Evolutionary conservation across 2,888 invertebrate genomes (phyloP), one percentile per base, ranked within the genome.

Genomic region (Tetrapedia diversipes): DNA sequence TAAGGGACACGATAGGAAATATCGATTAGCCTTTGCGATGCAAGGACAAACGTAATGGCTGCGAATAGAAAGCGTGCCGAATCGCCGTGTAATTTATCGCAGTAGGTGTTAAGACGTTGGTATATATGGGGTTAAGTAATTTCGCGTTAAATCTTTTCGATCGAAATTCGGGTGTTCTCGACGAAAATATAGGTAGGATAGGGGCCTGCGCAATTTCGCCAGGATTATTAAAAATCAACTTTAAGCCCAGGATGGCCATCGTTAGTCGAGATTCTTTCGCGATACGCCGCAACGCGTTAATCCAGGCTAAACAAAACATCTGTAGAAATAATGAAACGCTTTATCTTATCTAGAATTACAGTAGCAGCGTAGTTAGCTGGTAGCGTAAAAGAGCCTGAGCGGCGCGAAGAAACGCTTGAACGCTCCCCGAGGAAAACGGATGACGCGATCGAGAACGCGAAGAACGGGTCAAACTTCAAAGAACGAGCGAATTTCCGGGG

Each of bases 61-160:
- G 11, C 16, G 32, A 60, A 22, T 60, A n/a, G 60, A 60, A 47
- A 60, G 34, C 45, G 60, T n/a, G 32, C 24, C 32, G 2, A 60
- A 60, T 47, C 16, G 16, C 16, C 1, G 32, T 11, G 32, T 11
- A 3, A 32, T 60, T 47, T 34, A 47, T 47, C 0, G 22, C 1
- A 6, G 29, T 19, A 27, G 4, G 19, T 54, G 22, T 54, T 14
- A 54, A 24, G 22, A 22, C 7, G 22, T n/a, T n/a, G n/a, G n/a
- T n/a, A n/a, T n/a, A 8, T 19, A 7, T 0, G 22, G 34, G 1
- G 6, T 19, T 34, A 32, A 16, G 6, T 6, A 6, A 7, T 6
- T 14, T 2, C 2, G 14, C 14, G 7, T 22, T n/a, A n/a, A n/a
- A n/a, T n/a, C n/a, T n/a, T n/a, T n/a, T n/a, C n/a, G n/a, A n/a